Evolutionary conservation across 2,888 invertebrate genomes (phyloP).

Genomic region (Trachelus stipa): DNA sequence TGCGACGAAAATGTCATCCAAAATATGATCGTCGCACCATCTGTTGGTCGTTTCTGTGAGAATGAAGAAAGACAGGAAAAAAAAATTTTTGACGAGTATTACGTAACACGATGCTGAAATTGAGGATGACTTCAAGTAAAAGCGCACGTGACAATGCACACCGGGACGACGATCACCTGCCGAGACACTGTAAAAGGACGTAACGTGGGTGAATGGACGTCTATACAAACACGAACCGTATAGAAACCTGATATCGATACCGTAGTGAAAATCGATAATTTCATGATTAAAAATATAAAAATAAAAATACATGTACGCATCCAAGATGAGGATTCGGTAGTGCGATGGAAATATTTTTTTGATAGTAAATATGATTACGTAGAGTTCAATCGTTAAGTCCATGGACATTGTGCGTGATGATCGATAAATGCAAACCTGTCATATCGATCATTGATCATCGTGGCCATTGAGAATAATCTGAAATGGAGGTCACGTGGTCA

Average conservation of each 20-base stretch:
- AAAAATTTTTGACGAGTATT: background rate
- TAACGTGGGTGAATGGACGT: background rate
- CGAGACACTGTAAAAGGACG: background rate
- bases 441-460: background rate
- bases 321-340: background rate
- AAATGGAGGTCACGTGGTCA: background rate
- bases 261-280: background rate
- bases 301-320: background rate
- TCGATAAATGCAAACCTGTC: background rate
- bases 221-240: background rate
- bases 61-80: background rate
- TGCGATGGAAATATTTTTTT: background rate
- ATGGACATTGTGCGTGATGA: background rate
- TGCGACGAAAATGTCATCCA: background rate
- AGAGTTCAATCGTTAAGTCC: background rate
- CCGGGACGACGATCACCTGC: background rate
- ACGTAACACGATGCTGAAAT: background rate
- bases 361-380: background rate
- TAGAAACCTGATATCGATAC: background rate
- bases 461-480: background rate
- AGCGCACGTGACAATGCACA: background rate
- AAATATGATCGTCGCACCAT: background rate
- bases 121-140: background rate
- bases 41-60: background rate
- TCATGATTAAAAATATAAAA: background rate